These are phyloP conservation scores for Ganaspis brasiliensis DNA, from an alignment of 2,888 invertebrate genomes.

Conservation along the genomic window DNA sequence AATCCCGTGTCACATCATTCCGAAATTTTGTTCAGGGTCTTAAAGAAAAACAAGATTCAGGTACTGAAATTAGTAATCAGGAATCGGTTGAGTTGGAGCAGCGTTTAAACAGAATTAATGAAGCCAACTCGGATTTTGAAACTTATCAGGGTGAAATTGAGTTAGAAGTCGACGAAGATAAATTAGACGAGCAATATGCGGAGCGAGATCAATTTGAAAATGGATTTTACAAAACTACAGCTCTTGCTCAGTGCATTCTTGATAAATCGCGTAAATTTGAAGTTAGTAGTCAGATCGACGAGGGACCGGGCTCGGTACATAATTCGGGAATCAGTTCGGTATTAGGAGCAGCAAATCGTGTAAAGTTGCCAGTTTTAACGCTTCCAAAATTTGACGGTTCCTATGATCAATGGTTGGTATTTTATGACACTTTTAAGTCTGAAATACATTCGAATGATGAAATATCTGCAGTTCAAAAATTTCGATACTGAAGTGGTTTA, in stretches of 20 bases:
- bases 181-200: not conserved
- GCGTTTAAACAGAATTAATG: not conserved
- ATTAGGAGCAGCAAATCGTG: not conserved
- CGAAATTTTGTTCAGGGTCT: constrained; percentile 20
- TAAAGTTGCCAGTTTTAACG: constrained; percentile 55
- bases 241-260: constrained; percentile 6
- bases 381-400: constrained; percentile 61
- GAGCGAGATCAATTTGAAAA: constrained; percentile 7
- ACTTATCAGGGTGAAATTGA: not conserved
- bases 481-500: constrained; percentile 59
- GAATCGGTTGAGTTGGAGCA: constrained; percentile 17
- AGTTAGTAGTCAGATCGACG: not conserved
- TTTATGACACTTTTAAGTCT: constrained; percentile 58
- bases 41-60: not conserved
- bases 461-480: constrained; percentile 59
- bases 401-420: constrained; percentile 57
- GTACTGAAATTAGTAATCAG: not conserved
- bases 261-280: not conserved
- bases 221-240: constrained; percentile 2
- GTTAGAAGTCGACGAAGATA: not conserved
- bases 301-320: not conserved
- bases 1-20: constrained; percentile 26
- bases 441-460: constrained; percentile 60
- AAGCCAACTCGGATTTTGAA: constrained; percentile 3
- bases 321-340: not conserved